Base-by-base conservation (phyloP, 1,140 invertebrate species). In the Adoxophyes honmai region DNA sequence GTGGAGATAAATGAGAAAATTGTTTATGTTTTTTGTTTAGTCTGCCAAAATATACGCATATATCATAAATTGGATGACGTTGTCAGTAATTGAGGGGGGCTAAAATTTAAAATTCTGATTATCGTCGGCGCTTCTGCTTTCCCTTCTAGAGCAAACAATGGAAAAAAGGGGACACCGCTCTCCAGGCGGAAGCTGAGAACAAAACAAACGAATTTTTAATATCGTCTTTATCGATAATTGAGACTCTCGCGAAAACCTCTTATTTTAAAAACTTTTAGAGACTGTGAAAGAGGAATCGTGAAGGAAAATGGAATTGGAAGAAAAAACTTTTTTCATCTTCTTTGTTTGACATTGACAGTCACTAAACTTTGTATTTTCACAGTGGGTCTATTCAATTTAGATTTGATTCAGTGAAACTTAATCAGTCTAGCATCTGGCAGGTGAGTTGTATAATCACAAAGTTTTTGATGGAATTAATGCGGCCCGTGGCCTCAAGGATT, bases 161-260 rank as follows among this genome's bases (percentile, higher is more conserved):
- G 82, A 78, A 82, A 86, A 80, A 81, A 81, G 81, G 82, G 86
- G 80, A 80, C 77, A 81, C 72, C 75, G 73, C 68, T 78, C 73
- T 73, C 73, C 65, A 72, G 75, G 85, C 78, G 77, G 76, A 71
- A 73, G 76, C 81, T 72, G 82, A 81, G 82, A 83, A 87, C 83
- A 88, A 88, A 88, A 88, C 86, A 87, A 88, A 87, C 86, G 84
- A 87, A 88, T 88, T 88, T 88, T 88, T 88, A 88, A 88, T 88
- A 88, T 87, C 82, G 86, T 76, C 82, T 87, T 86, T 87, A 87
- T 88, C 86, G 86, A 88, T 88, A 88, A 88, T 88, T 88, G 86
- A 88, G 86, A 88, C 78, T 88, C 81, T 80, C 73, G 80, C 75
- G 75, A 84, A 83, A 87, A 87, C 78, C 84, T 86, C 82, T 87